Percentiles rank a stretch among this genome's conserved stretches.
Conservation (phyloP, 2,113 vertebrate genomes). For the Atrichornis clamosus region DNA sequence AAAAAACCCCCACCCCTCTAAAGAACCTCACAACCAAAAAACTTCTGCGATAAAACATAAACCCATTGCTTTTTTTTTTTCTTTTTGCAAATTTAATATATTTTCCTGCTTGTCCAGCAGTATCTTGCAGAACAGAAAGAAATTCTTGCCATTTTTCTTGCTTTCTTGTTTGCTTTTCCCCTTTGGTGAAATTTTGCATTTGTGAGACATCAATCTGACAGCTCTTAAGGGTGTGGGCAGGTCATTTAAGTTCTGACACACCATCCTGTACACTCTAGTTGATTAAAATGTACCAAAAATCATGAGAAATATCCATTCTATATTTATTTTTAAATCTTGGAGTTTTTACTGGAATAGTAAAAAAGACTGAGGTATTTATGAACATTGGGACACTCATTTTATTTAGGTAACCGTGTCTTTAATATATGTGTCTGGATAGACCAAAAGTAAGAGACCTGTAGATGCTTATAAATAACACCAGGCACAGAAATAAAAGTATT, state of each 20-base stretch:
- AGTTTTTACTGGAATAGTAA: neutral
- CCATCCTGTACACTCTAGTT: neutral
- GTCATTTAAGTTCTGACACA: neutral
- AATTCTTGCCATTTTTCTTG: neutral
- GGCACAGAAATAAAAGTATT: neutral
- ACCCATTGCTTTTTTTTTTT: neutral
- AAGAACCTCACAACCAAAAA: accelerated
- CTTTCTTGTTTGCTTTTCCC: neutral
- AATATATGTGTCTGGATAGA: neutral
- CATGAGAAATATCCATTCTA: neutral
- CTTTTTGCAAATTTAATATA: neutral
- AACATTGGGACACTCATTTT: neutral
- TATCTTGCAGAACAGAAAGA: neutral
- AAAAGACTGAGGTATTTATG: neutral
- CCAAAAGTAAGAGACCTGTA: neutral
- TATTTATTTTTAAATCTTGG: neutral
- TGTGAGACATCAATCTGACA: neutral
- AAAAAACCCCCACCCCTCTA: accelerated
- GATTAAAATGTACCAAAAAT: neutral
- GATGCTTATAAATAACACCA: neutral
- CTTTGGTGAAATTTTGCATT: neutral
- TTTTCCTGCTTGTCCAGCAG: neutral
- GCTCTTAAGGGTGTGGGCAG: neutral
- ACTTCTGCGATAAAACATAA: neutral
- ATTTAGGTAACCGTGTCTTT: neutral